A percentile compares a stretch with the other conserved stretches of the same genome.
Conservation (phyloP, 2,888 invertebrate species). For the Agriotes lineatus region DNA sequence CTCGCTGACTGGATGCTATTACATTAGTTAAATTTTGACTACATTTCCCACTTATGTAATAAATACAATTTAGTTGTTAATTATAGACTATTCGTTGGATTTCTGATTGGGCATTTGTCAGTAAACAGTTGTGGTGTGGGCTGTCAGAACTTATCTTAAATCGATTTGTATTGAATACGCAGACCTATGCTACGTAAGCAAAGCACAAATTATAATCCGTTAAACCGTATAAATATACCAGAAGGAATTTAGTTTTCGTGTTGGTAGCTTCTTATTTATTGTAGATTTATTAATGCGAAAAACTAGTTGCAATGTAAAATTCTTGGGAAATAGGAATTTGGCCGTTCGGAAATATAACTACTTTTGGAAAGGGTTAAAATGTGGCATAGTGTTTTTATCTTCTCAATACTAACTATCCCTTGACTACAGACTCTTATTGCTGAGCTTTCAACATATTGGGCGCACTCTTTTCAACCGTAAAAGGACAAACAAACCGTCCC, state of each 20-base stretch:
- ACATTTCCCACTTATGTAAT: constrained; percentile 14
- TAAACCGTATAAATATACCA: neutral
- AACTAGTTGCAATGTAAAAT: neutral
- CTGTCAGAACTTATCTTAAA: constrained; percentile 15
- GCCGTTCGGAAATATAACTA: too few relatives aligned
- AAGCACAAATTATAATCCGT: constrained; percentile 24
- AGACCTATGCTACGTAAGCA: neutral
- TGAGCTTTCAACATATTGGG: too few relatives aligned
- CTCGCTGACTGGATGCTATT: neutral
- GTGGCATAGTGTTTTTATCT: too few relatives aligned
- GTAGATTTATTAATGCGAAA: neutral
- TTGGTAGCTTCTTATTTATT: too few relatives aligned
- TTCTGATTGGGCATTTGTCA: constrained; percentile 22
- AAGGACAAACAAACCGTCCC: too few relatives aligned
- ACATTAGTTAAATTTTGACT: constrained; percentile 9
- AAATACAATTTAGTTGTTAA: constrained; percentile 7
- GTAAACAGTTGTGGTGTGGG: constrained; percentile 16
- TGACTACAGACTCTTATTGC: too few relatives aligned
- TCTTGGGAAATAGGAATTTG: too few relatives aligned
- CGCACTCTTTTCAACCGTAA: too few relatives aligned
- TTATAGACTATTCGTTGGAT: constrained; percentile 17
- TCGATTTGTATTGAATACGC: constrained; percentile 20
- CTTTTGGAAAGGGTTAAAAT: too few relatives aligned
- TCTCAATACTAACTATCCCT: too few relatives aligned
- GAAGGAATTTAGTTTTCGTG: neutral